These are phyloP conservation scores for Seira musarum DNA, from an alignment of 2,888 invertebrate species.

Conservation along the genomic window DNA sequence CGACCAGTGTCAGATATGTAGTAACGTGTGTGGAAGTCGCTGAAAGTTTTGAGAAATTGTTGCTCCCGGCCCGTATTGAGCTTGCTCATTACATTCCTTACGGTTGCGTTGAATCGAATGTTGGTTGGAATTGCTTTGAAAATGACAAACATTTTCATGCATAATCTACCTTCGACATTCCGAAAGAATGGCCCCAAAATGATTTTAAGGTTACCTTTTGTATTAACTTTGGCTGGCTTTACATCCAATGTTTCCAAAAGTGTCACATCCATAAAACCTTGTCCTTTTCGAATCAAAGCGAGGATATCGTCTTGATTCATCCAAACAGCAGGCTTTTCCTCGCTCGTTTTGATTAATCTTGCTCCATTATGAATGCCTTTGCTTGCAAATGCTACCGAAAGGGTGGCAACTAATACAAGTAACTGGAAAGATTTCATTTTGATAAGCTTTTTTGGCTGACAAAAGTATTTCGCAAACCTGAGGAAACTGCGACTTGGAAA, in stretches of 20 bases:
- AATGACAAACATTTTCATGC: not conserved
- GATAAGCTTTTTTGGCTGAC: no score
- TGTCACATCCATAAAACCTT: slow-evolving; percentile 32
- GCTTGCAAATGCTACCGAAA: no score
- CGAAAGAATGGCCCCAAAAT: no score
- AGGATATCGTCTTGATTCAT: slow-evolving; percentile 37
- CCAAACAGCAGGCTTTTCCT: slow-evolving; percentile 39
- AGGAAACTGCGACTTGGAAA: no score
- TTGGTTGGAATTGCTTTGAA: slow-evolving; percentile 45
- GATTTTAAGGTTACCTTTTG: no score
- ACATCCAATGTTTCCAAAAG: slow-evolving; percentile 29
- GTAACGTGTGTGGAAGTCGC: slow-evolving; percentile 49
- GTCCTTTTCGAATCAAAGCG: slow-evolving; percentile 13
- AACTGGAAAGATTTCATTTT: no score
- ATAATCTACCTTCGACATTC: slow-evolving; percentile 23
- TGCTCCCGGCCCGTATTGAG: slow-evolving; percentile 18
- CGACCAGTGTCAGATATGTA: slow-evolving; percentile 28
- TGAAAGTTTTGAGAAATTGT: slow-evolving; percentile 36
- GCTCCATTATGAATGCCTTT: slow-evolving; percentile 34
- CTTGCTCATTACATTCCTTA: not conserved
- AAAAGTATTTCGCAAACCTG: no score
- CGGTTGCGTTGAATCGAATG: slow-evolving; percentile 27
- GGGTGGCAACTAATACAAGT: no score
- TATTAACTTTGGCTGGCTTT: slow-evolving; percentile 6
- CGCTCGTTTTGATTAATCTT: slow-evolving; percentile 45